phyloP scores from a whole-genome alignment of 2,797 vertebrate species.

The Platyrinchus mystaceus region DNA sequence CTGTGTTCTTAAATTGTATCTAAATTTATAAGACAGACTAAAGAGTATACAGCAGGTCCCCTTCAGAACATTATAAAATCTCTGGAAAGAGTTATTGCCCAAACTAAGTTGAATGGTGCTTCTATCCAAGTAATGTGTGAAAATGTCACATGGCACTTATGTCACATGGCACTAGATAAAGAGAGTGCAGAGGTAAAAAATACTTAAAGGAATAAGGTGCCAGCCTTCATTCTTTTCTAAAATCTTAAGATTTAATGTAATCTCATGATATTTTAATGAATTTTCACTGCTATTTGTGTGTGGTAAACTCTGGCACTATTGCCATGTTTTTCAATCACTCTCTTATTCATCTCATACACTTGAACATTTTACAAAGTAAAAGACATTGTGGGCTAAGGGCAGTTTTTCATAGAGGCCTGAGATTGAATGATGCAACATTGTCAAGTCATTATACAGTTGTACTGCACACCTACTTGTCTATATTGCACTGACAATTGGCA shows the following conservation, averaged over 20 bases:
- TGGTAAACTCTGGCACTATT: not conserved
- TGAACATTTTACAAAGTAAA: not conserved
- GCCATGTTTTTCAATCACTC: not conserved
- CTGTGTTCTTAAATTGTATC: not conserved
- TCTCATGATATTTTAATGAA: not conserved
- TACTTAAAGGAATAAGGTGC: not conserved
- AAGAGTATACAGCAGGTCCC: not conserved
- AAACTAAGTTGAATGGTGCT: not conserved
- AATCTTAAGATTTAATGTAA: not conserved
- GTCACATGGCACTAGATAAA: not conserved
- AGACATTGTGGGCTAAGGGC: not conserved
- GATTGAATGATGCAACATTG: not conserved
- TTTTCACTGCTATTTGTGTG: not conserved
- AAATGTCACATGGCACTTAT: not conserved
- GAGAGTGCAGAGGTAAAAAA: not conserved
- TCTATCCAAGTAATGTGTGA: not conserved
- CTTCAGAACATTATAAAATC: not conserved
- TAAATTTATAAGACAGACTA: not conserved
- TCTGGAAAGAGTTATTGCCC: not conserved
- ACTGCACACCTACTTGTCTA: not conserved
- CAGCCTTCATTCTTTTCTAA: not conserved
- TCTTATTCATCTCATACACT: not conserved
- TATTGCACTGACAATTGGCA: not conserved
- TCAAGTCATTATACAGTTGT: not conserved
- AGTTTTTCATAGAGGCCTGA: not conserved